Evolutionary conservation across 2,113 vertebrate genomes (phyloP), one percentile per base, ranked within the genome.

Genomic region (Lanius collurio): DNA sequence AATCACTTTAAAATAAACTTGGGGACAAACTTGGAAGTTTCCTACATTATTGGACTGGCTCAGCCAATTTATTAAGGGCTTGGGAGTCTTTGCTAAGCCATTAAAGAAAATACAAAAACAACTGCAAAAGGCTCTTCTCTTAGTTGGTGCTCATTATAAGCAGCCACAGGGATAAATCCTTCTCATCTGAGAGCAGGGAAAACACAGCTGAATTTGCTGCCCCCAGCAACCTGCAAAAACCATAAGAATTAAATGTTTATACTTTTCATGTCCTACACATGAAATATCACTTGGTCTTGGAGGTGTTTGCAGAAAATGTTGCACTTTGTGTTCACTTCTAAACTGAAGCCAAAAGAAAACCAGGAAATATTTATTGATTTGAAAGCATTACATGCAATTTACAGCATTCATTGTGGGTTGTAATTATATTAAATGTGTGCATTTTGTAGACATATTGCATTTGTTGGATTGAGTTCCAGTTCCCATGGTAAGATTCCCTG

Each of bases 201-300:
- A 90, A 68, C 86, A 55, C 90, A 90, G 83, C 71, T 93, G 83
- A 89, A 90, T 83, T 81, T 47, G 11, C 67, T 75, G 83, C 89
- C 91, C 83, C 71, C 33, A 74, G 95, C 68, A 95, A 30, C 86
- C 41, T 78, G 39, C 70, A 83, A 65, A 90, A 88, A 37, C 70
- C 92, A 21, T 57, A 24, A n/a, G 52, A 93, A 83, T 83, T 88
- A 77, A 83, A 37, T 92, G 95, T 87, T 94, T 37, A 49, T 57
- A 12, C 69, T 90, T 86, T 73, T 69, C 82, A 27, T 18, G 70
- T 62, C 88, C 28, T 20, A 28, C 39, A 6, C 23, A 2, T 77
- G 63, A 96, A 95, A 59, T 46, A 80, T 35, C 33, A 0, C 88
- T 74, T 21, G 69, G 30, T 28, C 84, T 87, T 63, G 83, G 73